Conservation (phyloP, 2,888 invertebrate genomes). For the Lasioglossum leucozonium region DNA sequence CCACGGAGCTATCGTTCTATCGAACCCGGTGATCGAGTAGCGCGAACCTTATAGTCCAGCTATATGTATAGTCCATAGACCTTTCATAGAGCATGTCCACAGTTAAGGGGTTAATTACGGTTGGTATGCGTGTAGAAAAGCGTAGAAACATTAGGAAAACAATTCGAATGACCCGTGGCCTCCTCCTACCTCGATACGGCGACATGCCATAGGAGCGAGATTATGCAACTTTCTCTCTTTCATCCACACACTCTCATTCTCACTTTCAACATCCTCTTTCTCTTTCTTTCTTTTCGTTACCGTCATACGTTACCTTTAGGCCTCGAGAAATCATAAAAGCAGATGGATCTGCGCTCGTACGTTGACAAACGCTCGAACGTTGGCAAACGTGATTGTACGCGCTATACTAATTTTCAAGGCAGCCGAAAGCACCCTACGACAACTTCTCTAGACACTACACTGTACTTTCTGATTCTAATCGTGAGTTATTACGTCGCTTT, state of each 20-base stretch:
- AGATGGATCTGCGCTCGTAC: conserved; percentile 68
- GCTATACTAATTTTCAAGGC: not conserved
- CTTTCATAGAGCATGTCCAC: not conserved
- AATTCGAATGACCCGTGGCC: conserved; percentile 53
- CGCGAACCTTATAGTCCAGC: not conserved
- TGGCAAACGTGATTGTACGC: conserved; percentile 44
- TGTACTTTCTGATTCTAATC: not conserved
- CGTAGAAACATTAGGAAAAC: conserved; percentile 41
- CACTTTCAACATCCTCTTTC: not conserved
- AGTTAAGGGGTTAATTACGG: not conserved
- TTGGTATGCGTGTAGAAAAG: conserved; percentile 10
- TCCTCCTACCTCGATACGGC: conserved; percentile 64
- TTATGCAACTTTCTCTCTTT: conserved; percentile 52
- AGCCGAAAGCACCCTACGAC: not conserved
- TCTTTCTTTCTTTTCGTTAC: conserved; percentile 1
- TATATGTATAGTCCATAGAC: not conserved
- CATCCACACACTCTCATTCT: not conserved
- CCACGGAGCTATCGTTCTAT: not conserved
- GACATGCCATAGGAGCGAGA: conserved; percentile 65
- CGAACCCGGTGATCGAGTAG: not conserved
- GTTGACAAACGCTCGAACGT: conserved; percentile 64
- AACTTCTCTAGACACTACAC: not conserved
- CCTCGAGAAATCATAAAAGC: conserved; percentile 76
- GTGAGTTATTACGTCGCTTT: not conserved
- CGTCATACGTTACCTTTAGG: conserved; percentile 81